Percentiles rank a stretch among this genome's conserved stretches.
Conservation (phyloP, 2,113 vertebrate species). For the Dasyprocta punctata region DNA sequence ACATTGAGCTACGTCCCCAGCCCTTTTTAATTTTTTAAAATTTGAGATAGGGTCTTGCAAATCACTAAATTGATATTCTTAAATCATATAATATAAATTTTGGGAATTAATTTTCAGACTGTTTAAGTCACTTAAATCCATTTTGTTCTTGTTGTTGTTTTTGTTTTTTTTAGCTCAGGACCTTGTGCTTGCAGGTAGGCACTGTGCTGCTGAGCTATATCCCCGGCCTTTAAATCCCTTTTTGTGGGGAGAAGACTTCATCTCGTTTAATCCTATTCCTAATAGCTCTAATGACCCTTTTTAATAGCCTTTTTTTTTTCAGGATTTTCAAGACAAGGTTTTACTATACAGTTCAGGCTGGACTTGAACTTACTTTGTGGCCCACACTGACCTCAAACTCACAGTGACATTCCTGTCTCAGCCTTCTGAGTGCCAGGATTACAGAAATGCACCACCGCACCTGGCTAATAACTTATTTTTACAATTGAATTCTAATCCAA, state of each 20-base stretch:
- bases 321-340: not conserved
- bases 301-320: not conserved
- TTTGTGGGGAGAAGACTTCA: not conserved
- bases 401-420: not conserved
- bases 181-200: too few species aligned
- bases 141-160: too few species aligned
- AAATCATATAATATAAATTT: constrained; percentile 44
- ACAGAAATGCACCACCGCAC: not conserved
- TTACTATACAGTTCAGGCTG: not conserved
- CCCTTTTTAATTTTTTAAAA: not conserved
- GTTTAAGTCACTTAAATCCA: not conserved
- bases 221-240: constrained; percentile 29
- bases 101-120: constrained; percentile 50
- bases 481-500: constrained; percentile 38
- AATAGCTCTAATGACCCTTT: constrained; percentile 31
- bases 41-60: not conserved
- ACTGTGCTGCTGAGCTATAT: too few species aligned
- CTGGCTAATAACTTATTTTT: not conserved
- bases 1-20: not conserved
- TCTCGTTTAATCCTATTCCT: not conserved
- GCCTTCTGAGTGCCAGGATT: not conserved
- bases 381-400: not conserved
- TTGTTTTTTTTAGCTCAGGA: too few species aligned
- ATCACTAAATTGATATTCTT: not conserved
- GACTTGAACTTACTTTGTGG: not conserved